A percentile compares a stretch with the other conserved stretches of the same genome.
phyloP scores from a whole-genome alignment of 1,140 invertebrate genomes.

The Tyrophagus putrescentiae region DNA sequence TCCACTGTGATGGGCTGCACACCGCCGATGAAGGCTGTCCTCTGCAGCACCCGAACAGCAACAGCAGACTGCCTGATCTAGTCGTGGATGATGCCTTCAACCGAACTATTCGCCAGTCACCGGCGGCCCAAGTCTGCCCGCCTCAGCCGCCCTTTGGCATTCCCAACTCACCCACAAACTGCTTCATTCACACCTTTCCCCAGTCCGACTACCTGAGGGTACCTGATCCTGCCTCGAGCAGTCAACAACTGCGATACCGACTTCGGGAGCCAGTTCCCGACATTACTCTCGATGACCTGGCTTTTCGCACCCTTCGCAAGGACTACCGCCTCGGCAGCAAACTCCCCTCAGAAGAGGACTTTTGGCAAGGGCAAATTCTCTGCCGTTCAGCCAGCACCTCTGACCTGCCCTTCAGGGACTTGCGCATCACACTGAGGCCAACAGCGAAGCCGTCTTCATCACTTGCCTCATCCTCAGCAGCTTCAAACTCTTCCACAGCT shows the following conservation, averaged over 20 bases:
- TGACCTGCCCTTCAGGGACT: not conserved
- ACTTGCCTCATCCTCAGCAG: not conserved
- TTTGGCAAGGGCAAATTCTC: not conserved
- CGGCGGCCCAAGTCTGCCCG: conserved; percentile 49
- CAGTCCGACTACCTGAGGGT: conserved; percentile 67
- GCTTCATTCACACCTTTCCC: conserved; percentile 46
- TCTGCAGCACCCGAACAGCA: too few species aligned
- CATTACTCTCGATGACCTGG: conserved; percentile 67
- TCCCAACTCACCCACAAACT: conserved; percentile 46
- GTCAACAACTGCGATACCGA: conserved; percentile 7
- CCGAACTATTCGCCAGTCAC: conserved; percentile 56
- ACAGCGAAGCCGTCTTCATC: not conserved
- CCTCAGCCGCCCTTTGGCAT: conserved; percentile 78
- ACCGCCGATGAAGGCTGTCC: too few species aligned
- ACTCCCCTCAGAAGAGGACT: not conserved
- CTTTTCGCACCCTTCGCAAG: conserved; percentile 63
- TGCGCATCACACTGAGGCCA: not conserved
- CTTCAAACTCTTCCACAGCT: not conserved
- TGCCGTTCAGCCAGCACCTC: not conserved
- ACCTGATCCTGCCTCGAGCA: not conserved
- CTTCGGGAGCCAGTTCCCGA: conserved; percentile 43
- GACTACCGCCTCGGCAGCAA: conserved; percentile 36
- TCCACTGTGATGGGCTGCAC: not conserved
- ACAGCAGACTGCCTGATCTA: conserved; percentile 52
- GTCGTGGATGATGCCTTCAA: conserved; percentile 66